A percentile compares a stretch with the other conserved stretches of the same genome.
These are phyloP conservation scores for Gadopsis bispinosus DNA, from an alignment of 2,797 vertebrate species.

Conservation along the genomic window DNA sequence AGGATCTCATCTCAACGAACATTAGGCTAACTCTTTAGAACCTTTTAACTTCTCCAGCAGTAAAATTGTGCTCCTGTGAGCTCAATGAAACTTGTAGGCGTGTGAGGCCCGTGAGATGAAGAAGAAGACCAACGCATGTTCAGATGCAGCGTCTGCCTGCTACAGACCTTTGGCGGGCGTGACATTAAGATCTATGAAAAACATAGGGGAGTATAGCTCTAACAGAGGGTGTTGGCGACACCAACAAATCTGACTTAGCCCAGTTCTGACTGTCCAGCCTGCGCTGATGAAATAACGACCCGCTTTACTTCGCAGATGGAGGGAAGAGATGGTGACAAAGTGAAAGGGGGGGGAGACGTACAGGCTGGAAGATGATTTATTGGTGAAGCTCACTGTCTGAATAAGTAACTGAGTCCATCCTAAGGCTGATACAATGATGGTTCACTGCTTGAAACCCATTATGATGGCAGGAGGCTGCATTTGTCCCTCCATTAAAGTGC, in stretches of 20 bases:
- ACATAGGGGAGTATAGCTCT: neutral
- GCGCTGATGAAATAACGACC: conserved; percentile 49
- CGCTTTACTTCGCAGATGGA: conserved; percentile 61
- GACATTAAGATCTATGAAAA: conserved; percentile 15
- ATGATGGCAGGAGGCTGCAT: conserved; percentile 59
- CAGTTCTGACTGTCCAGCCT: conserved; percentile 47
- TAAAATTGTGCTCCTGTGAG: conserved; percentile 8
- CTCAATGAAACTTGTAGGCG: neutral
- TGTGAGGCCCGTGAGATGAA: neutral
- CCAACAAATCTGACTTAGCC: conserved; percentile 35
- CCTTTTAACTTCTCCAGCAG: neutral
- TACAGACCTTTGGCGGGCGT: neutral
- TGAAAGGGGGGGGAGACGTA: conserved; percentile 52
- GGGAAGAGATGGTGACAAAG: conserved; percentile 62
- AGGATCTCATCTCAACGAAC: neutral
- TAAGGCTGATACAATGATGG: conserved; percentile 56
- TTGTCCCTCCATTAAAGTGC: conserved; percentile 63
- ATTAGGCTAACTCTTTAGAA: neutral
- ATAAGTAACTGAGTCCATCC: conserved; percentile 55
- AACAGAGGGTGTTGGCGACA: conserved; percentile 14
- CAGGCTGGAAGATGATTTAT: conserved; percentile 63
- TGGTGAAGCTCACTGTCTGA: conserved; percentile 55
- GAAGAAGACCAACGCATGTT: neutral
- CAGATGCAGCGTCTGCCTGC: neutral
- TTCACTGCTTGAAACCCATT: conserved; percentile 65